Evolutionary conservation across 1,140 invertebrate species (phyloP), one percentile per base, ranked within the genome.

Genomic region (Amyelois transitella): DNA sequence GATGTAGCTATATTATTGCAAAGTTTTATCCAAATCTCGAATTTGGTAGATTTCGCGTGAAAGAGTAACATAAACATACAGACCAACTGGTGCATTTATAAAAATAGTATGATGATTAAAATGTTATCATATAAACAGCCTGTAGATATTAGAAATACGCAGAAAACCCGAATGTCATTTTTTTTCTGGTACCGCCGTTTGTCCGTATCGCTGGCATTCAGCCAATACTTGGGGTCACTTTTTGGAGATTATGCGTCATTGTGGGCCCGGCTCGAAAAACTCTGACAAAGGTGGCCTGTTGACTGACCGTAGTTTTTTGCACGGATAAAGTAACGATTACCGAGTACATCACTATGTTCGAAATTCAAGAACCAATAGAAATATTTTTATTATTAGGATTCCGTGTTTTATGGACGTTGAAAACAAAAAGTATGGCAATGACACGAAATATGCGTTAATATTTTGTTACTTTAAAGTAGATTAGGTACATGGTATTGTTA

Each of bases 201-300:
- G 65, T 62, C 51, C 50, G 49, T 58, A 48, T 54, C 66, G 54
- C 60, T 68, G 62, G 68, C 60, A 74, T 77, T 77, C 59, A 75
- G 57, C 70, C 60, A 58, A 72, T 66, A 76, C 81, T 72, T 84
- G 81, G 84, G 84, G 84, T 87, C 84, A 87, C 75, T 87, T 87
- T 86, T 84, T 84, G 84, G 77, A 77, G 84, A 84, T 84, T 81
- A 85, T 74, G 72, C 60, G 60, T 56, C 60, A 81, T 86, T 87
- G 84, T 86, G 58, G 66, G 61, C 53, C 61, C 55, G 59, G 80
- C 75, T 77, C 80, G 74, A 85, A 83, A 81, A 76, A 75, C 52
- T 24, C 18, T 58, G 58, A 84, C 77, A 86, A 87, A 61, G 47
- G 32, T 73, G 69, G 64, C 60, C 72, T 78, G 75, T 85, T 87